phyloP scores from a whole-genome alignment of 2,888 invertebrate species.

The Saturnia pavonia region DNA sequence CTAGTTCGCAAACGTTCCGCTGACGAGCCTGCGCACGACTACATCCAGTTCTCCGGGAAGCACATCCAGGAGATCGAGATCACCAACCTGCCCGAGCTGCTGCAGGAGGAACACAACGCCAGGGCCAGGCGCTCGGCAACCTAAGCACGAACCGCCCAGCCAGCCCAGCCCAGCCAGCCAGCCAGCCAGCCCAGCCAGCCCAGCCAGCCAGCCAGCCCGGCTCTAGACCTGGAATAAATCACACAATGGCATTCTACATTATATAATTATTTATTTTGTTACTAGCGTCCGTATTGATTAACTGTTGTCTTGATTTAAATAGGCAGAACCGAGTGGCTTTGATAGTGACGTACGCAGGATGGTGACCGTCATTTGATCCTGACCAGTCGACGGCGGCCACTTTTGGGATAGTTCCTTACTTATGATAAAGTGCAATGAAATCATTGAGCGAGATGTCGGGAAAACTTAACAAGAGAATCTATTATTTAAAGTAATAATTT shows the following conservation, averaged over 20 bases:
- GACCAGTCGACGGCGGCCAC: too few relatives aligned
- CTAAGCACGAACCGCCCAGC: background rate
- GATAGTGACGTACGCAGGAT: background rate
- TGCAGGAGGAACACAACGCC: slow-evolving; percentile 44
- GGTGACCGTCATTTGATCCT: background rate
- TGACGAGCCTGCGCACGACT: slow-evolving; percentile 78
- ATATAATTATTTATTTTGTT: background rate
- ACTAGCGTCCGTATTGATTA: background rate
- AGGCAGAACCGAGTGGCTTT: background rate
- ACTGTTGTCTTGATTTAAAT: background rate
- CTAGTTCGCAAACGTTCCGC: slow-evolving; percentile 84
- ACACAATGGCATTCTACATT: background rate
- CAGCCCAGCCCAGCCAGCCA: background rate
- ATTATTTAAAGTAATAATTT: too few relatives aligned
- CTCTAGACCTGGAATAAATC: background rate
- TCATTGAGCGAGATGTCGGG: too few relatives aligned
- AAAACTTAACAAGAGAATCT: background rate
- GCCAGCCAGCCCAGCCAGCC: background rate
- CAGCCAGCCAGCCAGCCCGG: background rate
- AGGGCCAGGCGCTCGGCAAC: background rate
- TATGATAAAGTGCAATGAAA: too few relatives aligned
- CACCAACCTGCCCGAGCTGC: slow-evolving; percentile 84
- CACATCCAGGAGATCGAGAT: slow-evolving; percentile 88
- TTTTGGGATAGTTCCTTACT: too few relatives aligned
- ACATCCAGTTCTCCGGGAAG: slow-evolving; percentile 89